phyloP scores from a whole-genome alignment of 2,888 invertebrate genomes.

The Seira musarum region DNA sequence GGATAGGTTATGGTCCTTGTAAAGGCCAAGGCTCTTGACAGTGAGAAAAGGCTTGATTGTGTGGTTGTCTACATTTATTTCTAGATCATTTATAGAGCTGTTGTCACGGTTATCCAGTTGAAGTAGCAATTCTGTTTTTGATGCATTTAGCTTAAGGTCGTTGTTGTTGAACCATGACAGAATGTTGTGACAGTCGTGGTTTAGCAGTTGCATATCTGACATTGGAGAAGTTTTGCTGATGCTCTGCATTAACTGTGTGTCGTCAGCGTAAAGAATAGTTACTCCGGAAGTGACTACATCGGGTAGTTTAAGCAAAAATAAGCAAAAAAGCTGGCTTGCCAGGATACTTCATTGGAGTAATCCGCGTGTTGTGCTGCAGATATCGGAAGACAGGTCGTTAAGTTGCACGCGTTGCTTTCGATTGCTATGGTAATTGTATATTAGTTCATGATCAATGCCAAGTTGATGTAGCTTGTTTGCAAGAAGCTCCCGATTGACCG shows the following conservation, averaged over 20 bases:
- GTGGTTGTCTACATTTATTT: not conserved
- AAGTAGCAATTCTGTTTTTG: not conserved
- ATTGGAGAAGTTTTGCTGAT: not conserved
- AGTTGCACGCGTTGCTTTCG: not conserved
- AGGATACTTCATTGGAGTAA: slow-evolving; percentile 12
- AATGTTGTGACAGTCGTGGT: not conserved
- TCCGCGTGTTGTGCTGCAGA: not conserved
- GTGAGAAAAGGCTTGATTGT: not conserved
- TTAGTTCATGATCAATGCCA: not conserved
- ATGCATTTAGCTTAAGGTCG: not conserved
- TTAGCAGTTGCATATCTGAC: not conserved
- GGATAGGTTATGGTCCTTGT: not conserved
- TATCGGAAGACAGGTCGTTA: not conserved
- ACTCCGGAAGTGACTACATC: not conserved
- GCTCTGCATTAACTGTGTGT: not conserved
- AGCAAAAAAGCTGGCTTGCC: not conserved
- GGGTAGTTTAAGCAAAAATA: slow-evolving; percentile 6
- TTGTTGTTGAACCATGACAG: not conserved
- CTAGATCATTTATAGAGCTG: not conserved
- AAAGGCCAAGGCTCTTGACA: slow-evolving; percentile 19
- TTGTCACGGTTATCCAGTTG: not conserved
- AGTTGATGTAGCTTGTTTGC: not conserved
- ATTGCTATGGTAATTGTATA: not conserved
- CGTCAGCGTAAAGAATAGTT: not conserved
- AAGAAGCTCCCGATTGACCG: not conserved